These are phyloP conservation scores for Azemiops feae DNA, from an alignment of 2,113 vertebrate genomes.

Conservation along the genomic window DNA sequence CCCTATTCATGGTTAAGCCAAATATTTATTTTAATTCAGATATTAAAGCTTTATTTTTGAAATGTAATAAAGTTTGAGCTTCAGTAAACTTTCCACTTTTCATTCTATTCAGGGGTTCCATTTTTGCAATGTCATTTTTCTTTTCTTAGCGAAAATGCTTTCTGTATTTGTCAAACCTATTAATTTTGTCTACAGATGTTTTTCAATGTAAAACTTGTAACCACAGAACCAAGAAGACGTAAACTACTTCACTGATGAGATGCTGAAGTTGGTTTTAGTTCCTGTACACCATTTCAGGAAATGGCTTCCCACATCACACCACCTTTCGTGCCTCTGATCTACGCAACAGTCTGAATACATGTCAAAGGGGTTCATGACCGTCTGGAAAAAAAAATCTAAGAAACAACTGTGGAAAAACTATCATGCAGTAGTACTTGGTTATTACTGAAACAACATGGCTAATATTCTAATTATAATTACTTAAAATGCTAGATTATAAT, in stretches of 20 bases:
- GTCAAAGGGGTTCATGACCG: neutral
- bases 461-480: neutral
- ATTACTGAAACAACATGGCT: neutral
- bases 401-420: slow-evolving; percentile 1
- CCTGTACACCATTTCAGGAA: slow-evolving; percentile 53
- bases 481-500: slow-evolving; percentile 4
- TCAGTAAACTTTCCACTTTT: neutral
- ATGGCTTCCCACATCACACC: slow-evolving; percentile 12
- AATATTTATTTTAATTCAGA: neutral
- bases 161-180: neutral
- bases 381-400: slow-evolving; percentile 26
- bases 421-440: neutral
- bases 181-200: neutral
- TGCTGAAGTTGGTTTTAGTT: slow-evolving; percentile 21
- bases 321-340: slow-evolving; percentile 16
- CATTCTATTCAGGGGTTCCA: neutral
- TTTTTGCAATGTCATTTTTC: neutral
- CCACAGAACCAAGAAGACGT: neutral
- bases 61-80: neutral
- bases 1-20: neutral
- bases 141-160: neutral
- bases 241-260: neutral
- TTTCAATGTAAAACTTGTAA: neutral
- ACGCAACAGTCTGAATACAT: neutral
- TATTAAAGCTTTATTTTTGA: neutral